Conservation (phyloP, 1,140 invertebrate species). For the Tetramorium alpestre region DNA sequence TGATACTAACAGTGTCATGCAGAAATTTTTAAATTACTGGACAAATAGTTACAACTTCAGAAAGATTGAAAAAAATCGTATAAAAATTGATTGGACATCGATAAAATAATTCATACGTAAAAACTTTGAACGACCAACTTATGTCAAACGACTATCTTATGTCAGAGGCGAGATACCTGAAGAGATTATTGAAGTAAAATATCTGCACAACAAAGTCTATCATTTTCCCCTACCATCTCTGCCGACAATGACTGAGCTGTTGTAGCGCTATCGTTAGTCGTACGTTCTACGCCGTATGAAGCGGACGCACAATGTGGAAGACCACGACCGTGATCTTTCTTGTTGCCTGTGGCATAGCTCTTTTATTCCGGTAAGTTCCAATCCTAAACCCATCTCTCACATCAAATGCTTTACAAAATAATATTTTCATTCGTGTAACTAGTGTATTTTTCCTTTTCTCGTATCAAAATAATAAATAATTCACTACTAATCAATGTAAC, state of each 20-base stretch:
- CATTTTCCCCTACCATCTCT: not conserved
- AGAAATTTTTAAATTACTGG: too few species aligned
- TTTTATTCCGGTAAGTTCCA: conserved; percentile 60
- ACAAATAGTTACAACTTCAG: too few species aligned
- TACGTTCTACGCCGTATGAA: not conserved
- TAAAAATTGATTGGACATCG: too few species aligned
- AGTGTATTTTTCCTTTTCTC: not conserved
- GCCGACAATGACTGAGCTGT: not conserved
- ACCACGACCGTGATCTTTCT: conserved; percentile 45
- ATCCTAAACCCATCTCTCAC: not conserved
- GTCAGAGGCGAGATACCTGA: too few species aligned
- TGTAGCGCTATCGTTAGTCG: conserved; percentile 7
- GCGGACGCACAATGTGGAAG: conserved; percentile 65
- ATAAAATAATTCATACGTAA: too few species aligned
- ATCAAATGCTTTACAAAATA: not conserved
- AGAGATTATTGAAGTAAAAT: not conserved
- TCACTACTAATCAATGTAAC: not conserved
- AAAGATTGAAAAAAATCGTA: too few species aligned
- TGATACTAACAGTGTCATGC: too few species aligned
- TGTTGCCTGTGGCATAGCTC: conserved; percentile 21
- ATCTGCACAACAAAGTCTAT: not conserved
- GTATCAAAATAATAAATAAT: not conserved
- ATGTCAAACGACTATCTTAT: too few species aligned
- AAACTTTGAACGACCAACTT: too few species aligned
- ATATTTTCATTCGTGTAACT: not conserved